Evolutionary conservation across 2,113 vertebrate genomes (phyloP), one percentile per base, ranked within the genome.

Genomic region (Agelaius tricolor): DNA sequence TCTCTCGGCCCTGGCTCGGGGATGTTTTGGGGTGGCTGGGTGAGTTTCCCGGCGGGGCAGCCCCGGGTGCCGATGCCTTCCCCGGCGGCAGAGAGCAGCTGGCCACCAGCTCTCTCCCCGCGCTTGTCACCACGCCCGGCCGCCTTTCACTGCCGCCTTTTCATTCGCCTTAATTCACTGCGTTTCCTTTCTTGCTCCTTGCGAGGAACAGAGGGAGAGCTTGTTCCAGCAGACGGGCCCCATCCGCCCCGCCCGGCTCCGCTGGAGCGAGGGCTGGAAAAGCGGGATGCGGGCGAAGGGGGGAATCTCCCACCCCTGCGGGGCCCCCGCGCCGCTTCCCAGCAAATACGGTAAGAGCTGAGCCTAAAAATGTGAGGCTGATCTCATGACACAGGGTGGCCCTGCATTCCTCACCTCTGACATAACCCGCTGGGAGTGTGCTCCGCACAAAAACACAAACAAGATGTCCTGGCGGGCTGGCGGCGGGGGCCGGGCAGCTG

Each of bases 391-490:
- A 94, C 91, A 97, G 96, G 96, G 96, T 96, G 97, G 96, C 96
- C 96, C 84, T 21, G 93, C 96, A 97, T 97, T 97, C 97, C 95
- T 97, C 97, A 97, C 96, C 97, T 92, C 97, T 97, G 96, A 97
- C 97, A 97, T 97, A 97, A 97, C 94, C 95, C 92, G 41, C 96
- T 93, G 95, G 95, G 96, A 97, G 96, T 68, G 94, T 62, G 87
- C 96, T 95, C 66, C 23, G 81, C 96, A 44, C 71, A 96, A 96
- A 96, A 96, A 95, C 97, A 97, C 97, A 96, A 97, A 96, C 97
- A 97, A 96, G 93, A 95, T 96, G 97, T 97, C 94, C 96, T 93
- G 31, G 66, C 54, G 75, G 93, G 92, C 91, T n/a, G 96, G 87
- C 61, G 76, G 90, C 39, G 54, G 88, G 90, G 69, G 84, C 93